Evolutionary conservation across 2,888 invertebrate species (phyloP).

Genomic region (Eupelmus urozonus): DNA sequence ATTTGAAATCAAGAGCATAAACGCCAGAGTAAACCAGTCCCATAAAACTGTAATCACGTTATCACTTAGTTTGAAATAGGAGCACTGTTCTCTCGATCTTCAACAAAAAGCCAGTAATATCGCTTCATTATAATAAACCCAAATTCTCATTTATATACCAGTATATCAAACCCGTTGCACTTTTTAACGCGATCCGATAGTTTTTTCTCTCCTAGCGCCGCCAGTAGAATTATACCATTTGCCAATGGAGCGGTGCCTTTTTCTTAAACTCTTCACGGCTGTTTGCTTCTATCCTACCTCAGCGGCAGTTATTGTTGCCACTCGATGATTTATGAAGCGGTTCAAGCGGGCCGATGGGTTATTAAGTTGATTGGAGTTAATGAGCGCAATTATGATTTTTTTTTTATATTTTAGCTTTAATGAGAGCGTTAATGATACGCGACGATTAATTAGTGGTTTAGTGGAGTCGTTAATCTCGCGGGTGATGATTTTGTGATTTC

Average conservation of each 20-base stretch:
- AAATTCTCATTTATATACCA: too few species aligned
- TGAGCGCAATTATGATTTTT: slow-evolving; percentile 4
- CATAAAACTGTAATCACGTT: too few species aligned
- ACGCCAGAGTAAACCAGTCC: too few species aligned
- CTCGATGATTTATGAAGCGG: slow-evolving; percentile 33
- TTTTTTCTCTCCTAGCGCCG: neutral
- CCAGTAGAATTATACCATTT: slow-evolving; percentile 19
- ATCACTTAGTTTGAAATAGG: too few species aligned
- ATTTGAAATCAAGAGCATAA: too few species aligned
- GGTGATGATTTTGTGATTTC: neutral
- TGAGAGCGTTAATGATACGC: slow-evolving; percentile 4
- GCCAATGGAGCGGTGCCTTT: neutral
- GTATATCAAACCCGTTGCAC: neutral
- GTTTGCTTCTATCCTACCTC: slow-evolving; percentile 12
- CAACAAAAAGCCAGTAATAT: too few species aligned
- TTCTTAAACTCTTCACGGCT: slow-evolving; percentile 29
- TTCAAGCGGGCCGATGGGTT: neutral
- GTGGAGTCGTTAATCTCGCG: neutral
- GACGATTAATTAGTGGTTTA: slow-evolving; percentile 17
- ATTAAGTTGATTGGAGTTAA: slow-evolving; percentile 26
- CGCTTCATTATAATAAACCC: too few species aligned
- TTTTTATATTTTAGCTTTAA: slow-evolving; percentile 6
- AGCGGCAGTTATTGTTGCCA: slow-evolving; percentile 3
- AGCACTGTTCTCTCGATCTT: too few species aligned
- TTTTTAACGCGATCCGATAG: neutral